A percentile compares a stretch with the other conserved stretches of the same genome.
phyloP scores from a whole-genome alignment of 2,797 vertebrate genomes.

The Periparus ater region DNA sequence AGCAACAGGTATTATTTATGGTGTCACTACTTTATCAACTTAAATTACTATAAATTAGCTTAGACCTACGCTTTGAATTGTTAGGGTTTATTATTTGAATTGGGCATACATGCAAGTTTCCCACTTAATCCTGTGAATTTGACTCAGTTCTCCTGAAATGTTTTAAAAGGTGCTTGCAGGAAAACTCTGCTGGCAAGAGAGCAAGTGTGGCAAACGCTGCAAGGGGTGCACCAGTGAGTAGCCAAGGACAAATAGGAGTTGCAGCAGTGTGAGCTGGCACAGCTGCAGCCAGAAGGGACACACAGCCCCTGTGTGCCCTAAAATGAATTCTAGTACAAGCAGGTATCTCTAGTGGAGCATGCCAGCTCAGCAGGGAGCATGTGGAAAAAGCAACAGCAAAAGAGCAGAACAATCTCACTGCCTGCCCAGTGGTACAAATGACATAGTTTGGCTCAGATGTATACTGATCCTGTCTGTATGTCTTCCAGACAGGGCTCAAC shows the following conservation, averaged over 20 bases:
- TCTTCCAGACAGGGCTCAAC: background rate
- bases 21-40: background rate
- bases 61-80: background rate
- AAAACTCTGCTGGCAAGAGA: background rate
- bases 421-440: background rate
- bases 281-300: background rate
- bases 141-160: background rate
- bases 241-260: background rate
- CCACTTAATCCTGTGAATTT: background rate
- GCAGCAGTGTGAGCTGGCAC: background rate
- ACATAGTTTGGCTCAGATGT: background rate
- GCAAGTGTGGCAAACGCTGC: background rate
- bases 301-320: background rate
- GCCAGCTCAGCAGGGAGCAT: background rate
- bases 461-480: background rate
- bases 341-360: background rate
- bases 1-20: background rate
- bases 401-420: background rate
- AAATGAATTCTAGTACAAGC: background rate
- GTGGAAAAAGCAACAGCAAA: background rate
- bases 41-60: background rate
- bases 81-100: background rate
- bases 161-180: background rate
- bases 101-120: background rate
- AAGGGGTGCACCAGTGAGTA: background rate